Percentiles rank a stretch among this genome's conserved stretches.
These are phyloP conservation scores for Pongo pygmaeus DNA, from an alignment of 2,113 vertebrate genomes.

Conservation along the genomic window DNA sequence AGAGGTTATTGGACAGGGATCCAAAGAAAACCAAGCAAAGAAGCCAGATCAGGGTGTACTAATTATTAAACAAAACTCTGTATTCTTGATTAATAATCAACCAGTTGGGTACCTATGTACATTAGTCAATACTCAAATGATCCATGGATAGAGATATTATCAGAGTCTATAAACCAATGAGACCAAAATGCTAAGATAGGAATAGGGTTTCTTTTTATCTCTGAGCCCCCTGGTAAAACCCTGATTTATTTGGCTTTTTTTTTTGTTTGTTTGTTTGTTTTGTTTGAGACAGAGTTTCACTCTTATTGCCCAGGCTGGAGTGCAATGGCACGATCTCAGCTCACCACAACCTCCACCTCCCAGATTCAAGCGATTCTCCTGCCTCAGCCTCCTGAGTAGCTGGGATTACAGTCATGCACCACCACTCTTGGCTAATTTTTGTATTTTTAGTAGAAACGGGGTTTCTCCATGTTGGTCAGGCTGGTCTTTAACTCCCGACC, in stretches of 20 bases:
- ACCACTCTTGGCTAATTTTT: no score
- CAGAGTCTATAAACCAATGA: background rate
- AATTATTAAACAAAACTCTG: conserved; percentile 34
- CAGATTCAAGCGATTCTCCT: no score
- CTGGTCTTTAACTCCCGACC: no score
- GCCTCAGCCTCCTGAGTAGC: no score
- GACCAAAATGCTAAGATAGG: conserved; percentile 40
- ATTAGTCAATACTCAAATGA: background rate
- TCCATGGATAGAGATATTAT: background rate
- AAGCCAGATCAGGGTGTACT: background rate
- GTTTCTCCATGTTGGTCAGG: no score
- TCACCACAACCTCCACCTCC: no score
- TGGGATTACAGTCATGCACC: no score
- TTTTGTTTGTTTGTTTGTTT: no score
- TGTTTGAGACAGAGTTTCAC: no score
- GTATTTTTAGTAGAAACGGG: no score
- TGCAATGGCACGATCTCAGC: no score
- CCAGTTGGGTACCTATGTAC: background rate
- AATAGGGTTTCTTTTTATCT: conserved; percentile 28
- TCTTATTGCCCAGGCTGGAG: no score
- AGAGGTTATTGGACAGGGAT: background rate
- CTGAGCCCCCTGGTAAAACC: background rate
- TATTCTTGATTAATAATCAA: conserved; percentile 43
- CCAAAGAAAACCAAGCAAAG: conserved; percentile 31
- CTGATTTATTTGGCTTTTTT: conserved; percentile 49